Percentiles rank a stretch among this genome's conserved stretches.
Conservation (phyloP, 2,797 vertebrate species). For the Coccyzus lansbergi region DNA sequence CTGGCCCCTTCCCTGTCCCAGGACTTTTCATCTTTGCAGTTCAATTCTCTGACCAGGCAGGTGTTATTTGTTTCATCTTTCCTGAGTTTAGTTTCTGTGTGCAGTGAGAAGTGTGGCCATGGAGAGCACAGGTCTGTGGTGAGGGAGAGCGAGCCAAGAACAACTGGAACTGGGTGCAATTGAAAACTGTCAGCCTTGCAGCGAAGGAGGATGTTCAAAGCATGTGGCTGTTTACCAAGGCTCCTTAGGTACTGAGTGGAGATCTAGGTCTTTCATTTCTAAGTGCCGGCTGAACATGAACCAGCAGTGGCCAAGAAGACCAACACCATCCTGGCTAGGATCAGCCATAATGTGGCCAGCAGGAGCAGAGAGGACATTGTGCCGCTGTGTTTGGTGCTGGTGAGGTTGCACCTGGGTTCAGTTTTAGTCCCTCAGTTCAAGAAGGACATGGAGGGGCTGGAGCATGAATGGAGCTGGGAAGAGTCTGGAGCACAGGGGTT, state of each 20-base stretch:
- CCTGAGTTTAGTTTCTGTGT: not conserved
- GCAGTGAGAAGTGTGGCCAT: not conserved
- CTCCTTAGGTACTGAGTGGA: not conserved
- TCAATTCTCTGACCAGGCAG: not conserved
- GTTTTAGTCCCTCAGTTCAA: no score
- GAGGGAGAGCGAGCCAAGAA: not conserved
- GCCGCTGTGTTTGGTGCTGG: no score
- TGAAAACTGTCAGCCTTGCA: not conserved
- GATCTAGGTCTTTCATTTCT: not conserved
- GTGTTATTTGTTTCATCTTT: not conserved
- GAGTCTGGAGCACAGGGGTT: no score
- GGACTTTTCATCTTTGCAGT: not conserved
- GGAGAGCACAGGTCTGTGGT: slow-evolving; percentile 14
- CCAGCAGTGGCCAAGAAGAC: no score
- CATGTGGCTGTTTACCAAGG: not conserved
- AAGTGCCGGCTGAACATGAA: no score
- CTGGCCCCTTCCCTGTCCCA: not conserved
- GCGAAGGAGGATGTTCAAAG: not conserved
- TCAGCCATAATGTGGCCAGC: no score
- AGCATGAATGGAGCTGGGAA: no score
- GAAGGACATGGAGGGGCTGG: no score
- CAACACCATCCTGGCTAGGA: no score
- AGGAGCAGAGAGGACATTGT: no score
- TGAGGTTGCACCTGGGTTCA: no score
- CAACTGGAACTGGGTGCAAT: not conserved